Evolutionary conservation across 2,113 vertebrate genomes (phyloP), one percentile per base, ranked within the genome.

Genomic region (Seriola rivoliana): DNA sequence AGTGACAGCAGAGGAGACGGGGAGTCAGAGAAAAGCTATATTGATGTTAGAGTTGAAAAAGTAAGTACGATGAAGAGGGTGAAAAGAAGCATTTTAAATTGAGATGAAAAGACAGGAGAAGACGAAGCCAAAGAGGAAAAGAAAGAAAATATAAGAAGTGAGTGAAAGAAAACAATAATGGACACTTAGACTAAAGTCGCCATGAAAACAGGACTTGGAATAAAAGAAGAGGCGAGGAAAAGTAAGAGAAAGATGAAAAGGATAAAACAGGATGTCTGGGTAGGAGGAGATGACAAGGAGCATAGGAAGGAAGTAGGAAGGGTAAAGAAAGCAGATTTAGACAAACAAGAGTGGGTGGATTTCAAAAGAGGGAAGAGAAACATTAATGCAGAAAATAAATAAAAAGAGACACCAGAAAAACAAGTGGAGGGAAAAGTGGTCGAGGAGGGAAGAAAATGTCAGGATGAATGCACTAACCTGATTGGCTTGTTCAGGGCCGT

Each of bases 401-500:
- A n/a, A 32, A 5, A 58, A 10, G 42, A 21, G 29, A 73, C 2
- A 52, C 11, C 21, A 50, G 21, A 6, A 42, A 25, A 14, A 62
- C 4, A 54, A 65, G 68, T 29, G 7, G 21, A 23, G 36, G 6
- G 14, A 34, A 40, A 8, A 8, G 17, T 4, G 0, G 21, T 2
- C 50, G n/a, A 16, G 0, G 0, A 9, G 34, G 8, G 23, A 58
- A 38, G 9, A 68, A 40, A 12, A 4, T 14, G 7, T n/a, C 21
- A 34, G 44, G 11, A 34, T 64, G 36, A 42, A 46, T 34, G 42
- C 25, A 25, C 80, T 34, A 74, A 99, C 98, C 97, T 99, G 98
- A 89, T 99, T 99, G 93, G 96, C 97, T 76, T 99, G 98, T 29
- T 99, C 98, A 0, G 97, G 96, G 21, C 98, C 98, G 0, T 98